Evolutionary conservation across 2,797 vertebrate genomes (phyloP).

Genomic region (Enteromius thamalakanensis): DNA sequence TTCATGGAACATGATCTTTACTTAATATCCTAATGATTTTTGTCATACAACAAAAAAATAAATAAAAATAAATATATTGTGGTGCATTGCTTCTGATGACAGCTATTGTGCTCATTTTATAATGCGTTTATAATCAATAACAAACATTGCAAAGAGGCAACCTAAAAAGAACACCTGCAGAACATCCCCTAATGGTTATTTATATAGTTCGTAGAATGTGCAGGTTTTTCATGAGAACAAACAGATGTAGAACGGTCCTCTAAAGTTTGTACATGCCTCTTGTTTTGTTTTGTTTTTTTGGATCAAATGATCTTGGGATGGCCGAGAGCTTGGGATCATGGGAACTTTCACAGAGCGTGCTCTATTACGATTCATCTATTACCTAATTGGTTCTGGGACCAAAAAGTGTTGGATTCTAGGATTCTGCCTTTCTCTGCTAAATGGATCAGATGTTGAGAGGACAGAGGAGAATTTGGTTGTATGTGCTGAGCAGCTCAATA

Average conservation of each 20-base stretch:
- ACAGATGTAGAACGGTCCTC: background rate
- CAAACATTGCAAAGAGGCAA: background rate
- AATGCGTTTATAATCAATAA: background rate
- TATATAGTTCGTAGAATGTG: background rate
- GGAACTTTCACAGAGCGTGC: background rate
- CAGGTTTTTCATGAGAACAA: background rate
- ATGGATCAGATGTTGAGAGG: background rate
- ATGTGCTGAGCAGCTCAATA: background rate
- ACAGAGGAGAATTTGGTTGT: background rate
- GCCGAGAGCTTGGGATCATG: background rate
- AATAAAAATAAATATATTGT: no score
- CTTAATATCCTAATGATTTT: background rate
- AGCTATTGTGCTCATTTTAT: background rate
- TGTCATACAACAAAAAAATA: no score
- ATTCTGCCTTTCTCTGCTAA: background rate
- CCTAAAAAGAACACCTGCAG: background rate
- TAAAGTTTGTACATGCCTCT: background rate
- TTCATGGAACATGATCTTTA: no score
- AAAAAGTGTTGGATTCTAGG: background rate
- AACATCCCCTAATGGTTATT: background rate
- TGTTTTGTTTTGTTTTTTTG: background rate
- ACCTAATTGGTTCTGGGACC: background rate
- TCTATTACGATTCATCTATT: background rate
- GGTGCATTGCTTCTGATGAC: background rate
- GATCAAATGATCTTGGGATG: background rate